Base-by-base conservation (phyloP, 2,113 vertebrate genomes). In the Hippopotamus amphibius region DNA sequence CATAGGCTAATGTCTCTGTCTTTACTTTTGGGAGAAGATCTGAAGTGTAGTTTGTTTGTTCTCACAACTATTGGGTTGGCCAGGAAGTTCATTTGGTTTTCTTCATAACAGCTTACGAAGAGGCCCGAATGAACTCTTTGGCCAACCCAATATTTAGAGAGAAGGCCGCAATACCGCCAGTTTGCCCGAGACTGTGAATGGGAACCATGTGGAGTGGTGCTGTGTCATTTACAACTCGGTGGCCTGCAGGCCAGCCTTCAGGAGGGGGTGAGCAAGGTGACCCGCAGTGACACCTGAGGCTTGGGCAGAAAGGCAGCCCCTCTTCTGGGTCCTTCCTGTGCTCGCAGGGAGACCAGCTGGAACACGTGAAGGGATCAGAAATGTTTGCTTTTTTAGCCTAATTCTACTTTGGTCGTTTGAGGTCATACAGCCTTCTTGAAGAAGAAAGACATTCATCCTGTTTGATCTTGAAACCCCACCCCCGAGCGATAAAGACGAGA, bases 131-230 rank as follows among this genome's bases (percentile, higher is more conserved):
- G 37, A 37, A 37, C 37, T 37, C 37, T 37, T 37, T 37, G 37
- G 37, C 37, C 37, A 37, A 37, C 37, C 37, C 37, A 37, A 37
- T 37, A 37, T 79, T 13, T 16, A 83, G 68, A 85, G 28, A 53
- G 82, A 24, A 83, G 66, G 57, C 63, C 53, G 5, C 0, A 19
- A 50, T 24, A 48, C 46, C 9, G 5, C 28, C 41, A 6, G 59
- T 63, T 63, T 59, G 95, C 92, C 91, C 83, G 88, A 90, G n/a
- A 9, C 90, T 69, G 88, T 41, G 9, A 16, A 19, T 24, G 74
- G 55, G 30, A 14, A 80, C 22, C 85, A 33, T 57, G 3, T 69
- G 14, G 16, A 55, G 16, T 17, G 16, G 30, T 48, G 48, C 66
- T 68, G 46, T 22, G 0, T 85, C 14, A 15, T 24, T 66, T 53